Evolutionary conservation across 2,888 invertebrate genomes (phyloP).

Genomic region (Epirrhoe alternata): DNA sequence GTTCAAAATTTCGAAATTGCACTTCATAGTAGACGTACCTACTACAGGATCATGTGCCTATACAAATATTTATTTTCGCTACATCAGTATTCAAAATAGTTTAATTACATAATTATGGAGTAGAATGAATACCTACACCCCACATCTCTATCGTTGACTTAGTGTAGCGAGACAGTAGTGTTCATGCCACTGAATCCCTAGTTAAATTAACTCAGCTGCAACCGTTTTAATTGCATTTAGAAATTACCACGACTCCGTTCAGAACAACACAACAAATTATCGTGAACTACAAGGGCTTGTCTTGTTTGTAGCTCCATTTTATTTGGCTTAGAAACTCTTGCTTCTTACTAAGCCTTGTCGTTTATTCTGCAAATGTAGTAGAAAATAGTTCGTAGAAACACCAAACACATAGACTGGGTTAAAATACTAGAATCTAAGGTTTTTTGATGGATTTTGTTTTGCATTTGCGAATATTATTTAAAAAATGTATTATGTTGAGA

Average conservation of each 20-base stretch:
- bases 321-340: conserved; percentile 1
- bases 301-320: conserved; percentile 22
- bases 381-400: background rate
- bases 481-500: too few species aligned
- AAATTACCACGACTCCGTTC: conserved; percentile 42
- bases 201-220: conserved; percentile 46
- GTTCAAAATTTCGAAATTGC: too few species aligned
- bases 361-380: conserved; percentile 1
- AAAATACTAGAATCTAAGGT: too few species aligned
- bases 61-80: too few species aligned
- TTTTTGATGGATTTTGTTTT: too few species aligned
- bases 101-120: background rate
- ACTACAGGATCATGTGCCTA: too few species aligned
- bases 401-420: background rate
- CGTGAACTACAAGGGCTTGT: conserved; percentile 20
- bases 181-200: conserved; percentile 26
- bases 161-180: conserved; percentile 5
- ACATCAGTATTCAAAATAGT: too few species aligned
- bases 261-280: conserved; percentile 21
- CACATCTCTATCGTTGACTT: conserved; percentile 1
- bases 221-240: conserved; percentile 51
- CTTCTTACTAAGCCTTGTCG: conserved; percentile 6
- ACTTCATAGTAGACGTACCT: too few species aligned
- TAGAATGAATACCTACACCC: background rate
- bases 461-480: too few species aligned